Conservation (phyloP, 2,888 invertebrate species). For the Drosophila subquinaria region DNA sequence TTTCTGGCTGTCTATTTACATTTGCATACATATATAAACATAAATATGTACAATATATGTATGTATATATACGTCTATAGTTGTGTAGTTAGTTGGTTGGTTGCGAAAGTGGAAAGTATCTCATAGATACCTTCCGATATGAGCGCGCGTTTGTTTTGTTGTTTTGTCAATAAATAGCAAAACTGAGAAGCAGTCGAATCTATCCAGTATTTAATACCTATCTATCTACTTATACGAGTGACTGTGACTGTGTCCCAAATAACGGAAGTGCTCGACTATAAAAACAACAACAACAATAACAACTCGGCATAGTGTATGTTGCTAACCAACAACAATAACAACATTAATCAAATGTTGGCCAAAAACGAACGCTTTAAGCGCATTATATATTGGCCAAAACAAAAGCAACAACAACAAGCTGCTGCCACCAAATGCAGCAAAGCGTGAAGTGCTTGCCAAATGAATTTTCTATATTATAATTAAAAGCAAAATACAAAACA, state of each 20-base stretch:
- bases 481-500: constrained; percentile 7
- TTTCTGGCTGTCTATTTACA: constrained; percentile 59
- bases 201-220: constrained; percentile 29
- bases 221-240: constrained; percentile 10
- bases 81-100: constrained; percentile 35
- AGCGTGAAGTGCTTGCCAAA: constrained; percentile 82
- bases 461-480: constrained; percentile 66
- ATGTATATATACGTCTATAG: constrained; percentile 14
- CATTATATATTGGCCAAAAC: constrained; percentile 48
- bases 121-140: constrained; percentile 58
- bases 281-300: constrained; percentile 30
- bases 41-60: constrained; percentile 35
- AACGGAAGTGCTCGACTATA: constrained; percentile 70
- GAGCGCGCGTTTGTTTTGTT: constrained; percentile 63
- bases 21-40: constrained; percentile 21
- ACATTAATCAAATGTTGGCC: constrained; percentile 61
- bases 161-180: constrained; percentile 75
- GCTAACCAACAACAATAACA: constrained; percentile 56
- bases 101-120: constrained; percentile 77
- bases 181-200: constrained; percentile 32
- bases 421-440: constrained; percentile 73
- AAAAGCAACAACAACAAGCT: constrained; percentile 44
- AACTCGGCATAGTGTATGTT: constrained; percentile 39
- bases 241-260: constrained; percentile 64
- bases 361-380: constrained; percentile 64